These are phyloP conservation scores for Ceratosolen fusciceps DNA, from an alignment of 1,140 invertebrate species.

Conservation along the genomic window DNA sequence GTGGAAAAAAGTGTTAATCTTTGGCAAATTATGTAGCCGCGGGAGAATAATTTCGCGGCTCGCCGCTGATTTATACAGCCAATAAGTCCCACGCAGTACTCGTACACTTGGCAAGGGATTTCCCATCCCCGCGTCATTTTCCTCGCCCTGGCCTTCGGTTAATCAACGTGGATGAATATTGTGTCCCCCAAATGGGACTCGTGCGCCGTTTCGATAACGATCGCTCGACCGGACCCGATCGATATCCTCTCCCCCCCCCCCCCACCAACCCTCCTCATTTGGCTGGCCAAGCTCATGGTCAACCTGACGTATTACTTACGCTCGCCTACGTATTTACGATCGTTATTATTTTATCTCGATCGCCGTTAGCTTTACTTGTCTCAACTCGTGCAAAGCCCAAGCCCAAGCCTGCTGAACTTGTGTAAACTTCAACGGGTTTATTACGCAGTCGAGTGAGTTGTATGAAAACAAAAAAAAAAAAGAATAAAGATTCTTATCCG, in stretches of 20 bases:
- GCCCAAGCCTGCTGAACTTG: background rate
- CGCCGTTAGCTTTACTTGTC: background rate
- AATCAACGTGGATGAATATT: background rate
- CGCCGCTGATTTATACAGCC: conserved; percentile 58
- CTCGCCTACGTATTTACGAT: background rate
- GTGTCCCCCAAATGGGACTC: background rate
- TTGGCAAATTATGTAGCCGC: conserved; percentile 26
- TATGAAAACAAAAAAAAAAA: too few species aligned
- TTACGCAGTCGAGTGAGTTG: background rate
- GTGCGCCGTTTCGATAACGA: background rate
- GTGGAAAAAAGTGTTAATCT: conserved; percentile 40
- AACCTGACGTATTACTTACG: conserved; percentile 17
- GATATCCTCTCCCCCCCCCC: background rate
- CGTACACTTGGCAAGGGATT: background rate
- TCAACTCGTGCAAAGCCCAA: background rate
- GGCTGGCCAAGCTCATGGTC: background rate
- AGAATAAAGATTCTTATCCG: too few species aligned
- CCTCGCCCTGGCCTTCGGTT: background rate
- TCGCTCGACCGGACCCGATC: background rate
- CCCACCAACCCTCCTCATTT: background rate
- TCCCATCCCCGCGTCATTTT: background rate
- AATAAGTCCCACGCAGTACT: conserved; percentile 12
- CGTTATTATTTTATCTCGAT: conserved; percentile 6
- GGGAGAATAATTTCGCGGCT: conserved; percentile 62
- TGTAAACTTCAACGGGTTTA: background rate